Percentiles rank a stretch among this genome's conserved stretches.
Evolutionary conservation across 1,140 invertebrate genomes (phyloP).

Genomic region (Ericerus pela): DNA sequence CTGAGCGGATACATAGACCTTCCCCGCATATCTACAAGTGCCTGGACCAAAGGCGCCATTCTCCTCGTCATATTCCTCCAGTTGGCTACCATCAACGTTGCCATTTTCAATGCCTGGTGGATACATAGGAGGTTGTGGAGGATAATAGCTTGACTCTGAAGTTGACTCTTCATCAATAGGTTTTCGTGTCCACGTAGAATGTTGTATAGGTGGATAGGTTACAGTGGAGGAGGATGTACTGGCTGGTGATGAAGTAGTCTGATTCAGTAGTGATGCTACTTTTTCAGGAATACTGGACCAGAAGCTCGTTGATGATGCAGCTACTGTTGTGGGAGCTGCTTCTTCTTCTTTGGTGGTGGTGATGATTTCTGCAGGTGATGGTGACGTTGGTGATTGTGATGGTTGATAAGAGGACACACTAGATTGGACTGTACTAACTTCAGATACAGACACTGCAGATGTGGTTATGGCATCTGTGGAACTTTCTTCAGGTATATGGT

Average conservation of each 20-base stretch:
- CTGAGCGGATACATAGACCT: slow-evolving; percentile 83
- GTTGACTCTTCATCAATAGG: slow-evolving; percentile 18
- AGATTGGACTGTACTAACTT: too few relatives aligned
- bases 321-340: too few relatives aligned
- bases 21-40: slow-evolving; percentile 78
- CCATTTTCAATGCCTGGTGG: neutral
- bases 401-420: too few relatives aligned
- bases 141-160: slow-evolving; percentile 14
- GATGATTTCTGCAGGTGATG: too few relatives aligned
- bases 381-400: too few relatives aligned
- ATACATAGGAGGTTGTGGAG: slow-evolving; percentile 16
- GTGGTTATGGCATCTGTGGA: too few relatives aligned
- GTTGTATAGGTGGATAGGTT: slow-evolving; percentile 9
- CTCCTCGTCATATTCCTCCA: slow-evolving; percentile 51
- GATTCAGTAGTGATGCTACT: too few relatives aligned
- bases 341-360: neutral
- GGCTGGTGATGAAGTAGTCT: neutral
- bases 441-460: too few relatives aligned
- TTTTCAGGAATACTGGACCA: too few relatives aligned
- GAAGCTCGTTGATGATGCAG: too few relatives aligned
- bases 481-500: too few relatives aligned
- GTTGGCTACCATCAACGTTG: slow-evolving; percentile 17
- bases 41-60: slow-evolving; percentile 66
- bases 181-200: slow-evolving; percentile 18
- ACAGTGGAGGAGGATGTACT: neutral